Conservation (phyloP, 2,888 invertebrate species). For the Xanthorhoe spadicearia region DNA sequence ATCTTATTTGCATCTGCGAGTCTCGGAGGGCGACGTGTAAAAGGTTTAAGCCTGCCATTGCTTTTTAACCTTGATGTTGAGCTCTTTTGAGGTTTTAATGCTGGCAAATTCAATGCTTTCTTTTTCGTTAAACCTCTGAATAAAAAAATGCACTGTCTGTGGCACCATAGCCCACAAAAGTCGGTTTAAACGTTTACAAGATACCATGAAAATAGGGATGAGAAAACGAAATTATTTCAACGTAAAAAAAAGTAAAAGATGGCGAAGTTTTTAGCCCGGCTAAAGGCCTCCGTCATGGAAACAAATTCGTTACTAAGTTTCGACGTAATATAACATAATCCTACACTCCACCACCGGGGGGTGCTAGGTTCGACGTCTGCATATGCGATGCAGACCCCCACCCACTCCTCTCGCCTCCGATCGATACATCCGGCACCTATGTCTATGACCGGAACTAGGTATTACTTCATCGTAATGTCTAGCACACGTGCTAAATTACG, state of each 20-base stretch:
- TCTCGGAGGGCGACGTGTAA: conserved; percentile 15
- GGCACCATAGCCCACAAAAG: no score
- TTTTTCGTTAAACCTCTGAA: not conserved
- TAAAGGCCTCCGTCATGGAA: no score
- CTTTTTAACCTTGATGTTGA: conserved; percentile 18
- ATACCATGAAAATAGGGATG: no score
- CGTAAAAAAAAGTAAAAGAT: no score
- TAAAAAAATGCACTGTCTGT: no score
- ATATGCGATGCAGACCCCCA: conserved; percentile 23
- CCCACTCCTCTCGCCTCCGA: conserved; percentile 27
- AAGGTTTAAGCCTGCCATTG: conserved; percentile 9
- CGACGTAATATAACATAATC: conserved; percentile 1
- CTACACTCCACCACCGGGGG: not conserved
- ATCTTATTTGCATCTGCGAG: conserved; percentile 27
- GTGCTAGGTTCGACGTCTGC: conserved; percentile 8
- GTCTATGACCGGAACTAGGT: not conserved
- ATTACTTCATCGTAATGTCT: not conserved
- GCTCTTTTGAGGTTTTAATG: conserved; percentile 7
- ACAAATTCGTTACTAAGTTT: not conserved
- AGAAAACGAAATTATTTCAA: no score
- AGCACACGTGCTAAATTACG: not conserved
- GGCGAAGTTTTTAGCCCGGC: no score
- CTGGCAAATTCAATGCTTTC: conserved; percentile 9
- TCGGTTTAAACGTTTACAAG: no score
- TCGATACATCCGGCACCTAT: conserved; percentile 38